These are phyloP conservation scores for Sycophila texana DNA, from an alignment of 2,888 invertebrate genomes.

Conservation along the genomic window DNA sequence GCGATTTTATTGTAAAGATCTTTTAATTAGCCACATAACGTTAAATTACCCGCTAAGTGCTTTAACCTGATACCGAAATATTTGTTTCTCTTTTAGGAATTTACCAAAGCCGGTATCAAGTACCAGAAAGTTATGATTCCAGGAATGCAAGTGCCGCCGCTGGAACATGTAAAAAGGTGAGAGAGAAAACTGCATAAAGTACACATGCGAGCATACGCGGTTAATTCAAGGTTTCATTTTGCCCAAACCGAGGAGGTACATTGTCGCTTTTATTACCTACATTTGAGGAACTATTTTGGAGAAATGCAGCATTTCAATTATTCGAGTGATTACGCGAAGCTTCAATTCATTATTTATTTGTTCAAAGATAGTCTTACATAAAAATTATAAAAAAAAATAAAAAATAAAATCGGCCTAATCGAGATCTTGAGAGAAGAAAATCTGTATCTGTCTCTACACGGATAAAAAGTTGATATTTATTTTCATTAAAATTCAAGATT, in stretches of 20 bases:
- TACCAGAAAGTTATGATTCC: conserved; percentile 78
- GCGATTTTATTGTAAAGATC: neutral
- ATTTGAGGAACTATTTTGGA: neutral
- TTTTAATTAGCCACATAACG: conserved; percentile 34
- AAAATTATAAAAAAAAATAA: no score
- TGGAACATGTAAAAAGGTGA: conserved; percentile 74
- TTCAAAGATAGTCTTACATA: no score
- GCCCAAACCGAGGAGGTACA: neutral
- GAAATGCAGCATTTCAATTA: no score
- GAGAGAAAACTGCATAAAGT: conserved; percentile 61
- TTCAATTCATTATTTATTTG: no score
- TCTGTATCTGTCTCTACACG: no score
- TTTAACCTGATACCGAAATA: neutral
- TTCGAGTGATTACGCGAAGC: no score
- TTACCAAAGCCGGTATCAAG: conserved; percentile 72
- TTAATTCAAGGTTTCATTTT: conserved; percentile 41
- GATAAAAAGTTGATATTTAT: no score
- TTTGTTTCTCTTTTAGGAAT: conserved; percentile 71
- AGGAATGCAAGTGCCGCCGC: conserved; percentile 77
- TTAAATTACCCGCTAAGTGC: neutral
- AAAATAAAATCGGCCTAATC: no score
- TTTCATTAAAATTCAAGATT: no score
- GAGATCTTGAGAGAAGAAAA: no score
- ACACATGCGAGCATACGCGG: neutral
- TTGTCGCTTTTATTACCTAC: conserved; percentile 19